Conservation (phyloP, 2,797 vertebrate species). For the Orestias chungarensis region DNA sequence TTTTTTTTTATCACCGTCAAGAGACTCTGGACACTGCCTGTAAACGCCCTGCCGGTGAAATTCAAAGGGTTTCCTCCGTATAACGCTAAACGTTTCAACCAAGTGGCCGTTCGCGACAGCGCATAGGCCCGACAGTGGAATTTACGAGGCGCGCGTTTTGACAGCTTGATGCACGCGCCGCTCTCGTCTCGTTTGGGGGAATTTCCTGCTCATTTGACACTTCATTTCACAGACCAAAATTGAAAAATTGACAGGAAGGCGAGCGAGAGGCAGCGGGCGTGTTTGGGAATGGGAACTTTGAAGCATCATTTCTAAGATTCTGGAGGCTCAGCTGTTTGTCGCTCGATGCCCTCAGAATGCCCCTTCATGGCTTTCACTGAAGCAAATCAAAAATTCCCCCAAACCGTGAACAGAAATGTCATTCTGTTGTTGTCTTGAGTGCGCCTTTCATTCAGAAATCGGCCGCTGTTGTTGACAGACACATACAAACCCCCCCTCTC, state of each 20-base stretch:
- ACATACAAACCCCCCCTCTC: constrained; percentile 12
- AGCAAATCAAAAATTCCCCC: constrained; percentile 26
- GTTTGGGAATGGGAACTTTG: constrained; percentile 52
- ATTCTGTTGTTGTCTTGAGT: constrained; percentile 4
- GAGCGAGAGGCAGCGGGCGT: constrained; percentile 19
- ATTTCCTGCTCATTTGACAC: constrained; percentile 63
- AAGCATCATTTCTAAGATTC: constrained; percentile 33
- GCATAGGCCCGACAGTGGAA: constrained; percentile 39
- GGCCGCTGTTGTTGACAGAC: constrained; percentile 24
- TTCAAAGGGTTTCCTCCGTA: constrained; percentile 5
- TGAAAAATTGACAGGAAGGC: constrained; percentile 58
- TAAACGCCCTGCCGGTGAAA: constrained; percentile 13
- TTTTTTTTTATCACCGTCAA: constrained; percentile 36
- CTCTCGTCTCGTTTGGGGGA: constrained; percentile 46
- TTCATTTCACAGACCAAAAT: constrained; percentile 47
- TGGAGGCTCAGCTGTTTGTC: constrained; percentile 17
- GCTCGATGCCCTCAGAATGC: constrained; percentile 16
- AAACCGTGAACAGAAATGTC: constrained; percentile 8
- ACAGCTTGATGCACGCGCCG: constrained; percentile 1
- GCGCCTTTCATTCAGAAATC: constrained; percentile 43
- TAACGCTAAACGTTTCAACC: constrained; percentile 20
- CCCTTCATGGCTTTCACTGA: constrained; percentile 14
- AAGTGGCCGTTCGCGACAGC: constrained; percentile 4
- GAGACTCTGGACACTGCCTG: constrained; percentile 40
- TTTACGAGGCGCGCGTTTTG: constrained; percentile 33